Conservation (phyloP, 2,797 vertebrate species). For the Channallabes apus region DNA sequence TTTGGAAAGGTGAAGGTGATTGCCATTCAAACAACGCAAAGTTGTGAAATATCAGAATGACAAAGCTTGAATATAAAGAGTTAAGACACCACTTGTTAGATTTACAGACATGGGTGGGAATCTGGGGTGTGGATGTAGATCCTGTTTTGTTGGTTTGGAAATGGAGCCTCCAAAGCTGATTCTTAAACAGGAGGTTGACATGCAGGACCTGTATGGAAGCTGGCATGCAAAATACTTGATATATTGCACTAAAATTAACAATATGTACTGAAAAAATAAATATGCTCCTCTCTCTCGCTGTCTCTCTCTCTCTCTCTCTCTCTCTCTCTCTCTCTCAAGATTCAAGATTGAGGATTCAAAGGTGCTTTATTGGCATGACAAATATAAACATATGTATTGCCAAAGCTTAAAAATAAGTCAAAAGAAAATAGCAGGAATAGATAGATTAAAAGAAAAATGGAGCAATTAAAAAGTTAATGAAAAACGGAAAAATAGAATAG, state of each 20-base stretch:
- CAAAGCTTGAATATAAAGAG: neutral
- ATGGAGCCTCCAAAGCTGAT: neutral
- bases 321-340: no score
- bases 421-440: no score
- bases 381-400: no score
- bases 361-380: no score
- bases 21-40: neutral
- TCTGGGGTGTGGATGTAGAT: neutral
- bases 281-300: neutral
- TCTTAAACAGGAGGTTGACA: neutral
- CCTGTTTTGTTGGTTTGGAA: neutral
- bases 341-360: no score
- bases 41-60: neutral
- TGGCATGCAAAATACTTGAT: neutral
- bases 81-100: neutral
- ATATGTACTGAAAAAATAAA: neutral
- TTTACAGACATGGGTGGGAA: neutral
- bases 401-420: no score
- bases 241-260: neutral
- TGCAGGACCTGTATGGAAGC: neutral
- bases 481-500: no score
- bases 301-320: no score
- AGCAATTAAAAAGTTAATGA: no score
- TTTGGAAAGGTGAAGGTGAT: neutral
- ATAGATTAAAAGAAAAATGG: no score